phyloP scores from a whole-genome alignment of 2,113 vertebrate genomes.

The Glaucidium brasilianum region DNA sequence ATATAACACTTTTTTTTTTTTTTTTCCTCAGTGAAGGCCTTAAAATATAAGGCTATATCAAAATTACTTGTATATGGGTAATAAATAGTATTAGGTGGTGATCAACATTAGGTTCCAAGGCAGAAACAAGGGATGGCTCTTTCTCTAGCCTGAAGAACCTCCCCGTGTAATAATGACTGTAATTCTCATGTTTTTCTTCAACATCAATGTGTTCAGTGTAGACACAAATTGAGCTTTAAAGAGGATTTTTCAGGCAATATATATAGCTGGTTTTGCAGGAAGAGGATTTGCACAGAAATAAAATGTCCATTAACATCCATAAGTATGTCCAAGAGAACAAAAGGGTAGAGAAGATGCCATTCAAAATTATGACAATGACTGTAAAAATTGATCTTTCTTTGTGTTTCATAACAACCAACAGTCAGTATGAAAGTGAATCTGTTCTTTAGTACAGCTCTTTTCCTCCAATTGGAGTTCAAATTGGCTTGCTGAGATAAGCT shows the following conservation, averaged over 20 bases:
- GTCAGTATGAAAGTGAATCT: background rate
- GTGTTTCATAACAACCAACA: background rate
- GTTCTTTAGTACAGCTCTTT: background rate
- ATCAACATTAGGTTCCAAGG: background rate
- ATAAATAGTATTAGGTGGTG: background rate
- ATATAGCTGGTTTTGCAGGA: background rate
- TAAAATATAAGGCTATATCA: background rate
- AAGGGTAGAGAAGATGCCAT: background rate
- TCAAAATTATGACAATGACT: background rate
- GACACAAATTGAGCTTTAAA: conserved; percentile 9
- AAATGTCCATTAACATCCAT: background rate
- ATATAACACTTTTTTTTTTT: background rate
- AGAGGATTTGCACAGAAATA: background rate
- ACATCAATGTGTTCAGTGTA: background rate
- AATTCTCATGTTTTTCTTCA: background rate
- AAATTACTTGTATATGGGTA: background rate
- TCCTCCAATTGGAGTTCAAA: background rate
- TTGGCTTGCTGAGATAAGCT: background rate
- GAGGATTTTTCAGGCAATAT: background rate
- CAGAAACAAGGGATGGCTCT: background rate
- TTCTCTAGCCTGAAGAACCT: background rate
- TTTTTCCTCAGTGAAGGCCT: background rate
- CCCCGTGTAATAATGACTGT: background rate
- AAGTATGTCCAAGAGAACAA: background rate
- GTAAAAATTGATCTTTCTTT: background rate